Base-by-base conservation (phyloP, 2,797 vertebrate species). In the Manis javanica region DNA sequence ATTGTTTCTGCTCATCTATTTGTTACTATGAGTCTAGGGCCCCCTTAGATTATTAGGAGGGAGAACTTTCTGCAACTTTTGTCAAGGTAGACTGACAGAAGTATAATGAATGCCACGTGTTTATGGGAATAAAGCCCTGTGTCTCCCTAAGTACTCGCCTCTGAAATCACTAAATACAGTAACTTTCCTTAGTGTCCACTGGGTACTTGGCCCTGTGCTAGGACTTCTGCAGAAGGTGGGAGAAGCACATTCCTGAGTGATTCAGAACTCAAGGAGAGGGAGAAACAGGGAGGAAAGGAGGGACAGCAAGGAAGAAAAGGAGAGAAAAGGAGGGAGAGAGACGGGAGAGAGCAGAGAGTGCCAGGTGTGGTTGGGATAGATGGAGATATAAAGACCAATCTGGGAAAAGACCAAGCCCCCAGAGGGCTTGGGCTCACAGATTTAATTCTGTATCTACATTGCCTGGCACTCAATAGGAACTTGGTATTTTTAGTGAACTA, bases 401-500 rank as follows among this genome's bases (percentile, higher is more conserved):
- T 46, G 49, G 57, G 51, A 31, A 78, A 84, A 85, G 81, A 69
- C 8, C 18, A 66, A 64, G 23, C 12, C 37, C 42, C n/a, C 0
- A 8, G 46, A 46, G 37, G 8, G 46, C 51, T 93, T 78, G 23
- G 63, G 51, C 7, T 53, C 19, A 46, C 34, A 82, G 57, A 23
- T 61, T 74, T 53, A 90, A 49, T 91, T 64, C 59, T 81, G 34
- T n/a, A 63, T 79, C 51, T 10, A 49, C 49, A 18, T 42, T 87
- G 42, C 64, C 59, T 87, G 24, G 49, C 15, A 37, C n/a, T 79
- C 49, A 39, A 0, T 26, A 49, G 68, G 68, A 75, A 59, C 74
- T 75, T 59, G 61, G 42, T 77, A 63, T 59, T 91, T 97, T 63
- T 63, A 94, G 78, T 72, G 91, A 77, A 78, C 74, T 59, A 15